Evolutionary conservation across 2,797 vertebrate species (phyloP).

Genomic region (Mormyrus proboscirostris): DNA sequence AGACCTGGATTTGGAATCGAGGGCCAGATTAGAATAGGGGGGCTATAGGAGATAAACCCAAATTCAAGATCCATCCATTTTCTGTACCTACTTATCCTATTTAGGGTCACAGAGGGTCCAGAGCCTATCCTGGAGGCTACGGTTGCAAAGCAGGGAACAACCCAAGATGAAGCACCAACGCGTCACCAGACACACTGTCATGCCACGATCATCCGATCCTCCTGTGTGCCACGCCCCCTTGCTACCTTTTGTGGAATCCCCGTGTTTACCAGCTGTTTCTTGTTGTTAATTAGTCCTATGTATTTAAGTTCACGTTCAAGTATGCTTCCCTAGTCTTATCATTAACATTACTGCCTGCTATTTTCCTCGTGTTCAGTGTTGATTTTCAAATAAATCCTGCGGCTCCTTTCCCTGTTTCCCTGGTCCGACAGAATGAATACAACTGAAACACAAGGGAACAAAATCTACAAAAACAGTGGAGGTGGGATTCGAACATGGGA

Average conservation of each 20-base stretch:
- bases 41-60: neutral
- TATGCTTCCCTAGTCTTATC: neutral
- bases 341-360: neutral
- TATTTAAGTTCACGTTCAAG: neutral
- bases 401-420: neutral
- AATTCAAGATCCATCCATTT: neutral
- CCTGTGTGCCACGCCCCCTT: neutral
- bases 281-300: neutral
- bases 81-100: neutral
- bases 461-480: neutral
- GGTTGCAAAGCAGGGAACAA: neutral
- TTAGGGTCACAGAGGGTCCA: neutral
- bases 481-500: neutral
- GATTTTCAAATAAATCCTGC: neutral
- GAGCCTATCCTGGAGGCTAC: neutral
- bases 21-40: too few relatives aligned
- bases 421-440: neutral
- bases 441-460: neutral
- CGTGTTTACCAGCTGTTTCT: neutral
- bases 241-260: neutral
- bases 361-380: neutral
- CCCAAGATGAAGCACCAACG: neutral
- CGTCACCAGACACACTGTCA: neutral
- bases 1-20: too few relatives aligned
- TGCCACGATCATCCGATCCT: neutral